These are phyloP conservation scores for Leucophenga varia DNA, from an alignment of 1,140 invertebrate species.

Conservation along the genomic window DNA sequence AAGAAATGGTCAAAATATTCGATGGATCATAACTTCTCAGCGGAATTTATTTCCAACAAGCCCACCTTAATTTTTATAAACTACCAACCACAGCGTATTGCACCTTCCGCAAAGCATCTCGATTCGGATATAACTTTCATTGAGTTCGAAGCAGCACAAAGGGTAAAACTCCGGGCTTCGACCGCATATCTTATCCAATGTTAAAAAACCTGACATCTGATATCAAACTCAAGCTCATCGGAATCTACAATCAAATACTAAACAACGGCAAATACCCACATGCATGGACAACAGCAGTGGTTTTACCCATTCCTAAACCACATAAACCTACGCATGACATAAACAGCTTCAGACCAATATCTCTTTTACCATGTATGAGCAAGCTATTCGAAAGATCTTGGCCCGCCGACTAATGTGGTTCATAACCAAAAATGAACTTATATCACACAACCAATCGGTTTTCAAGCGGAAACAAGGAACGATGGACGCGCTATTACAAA, in stretches of 20 bases:
- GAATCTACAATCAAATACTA: constrained; percentile 8
- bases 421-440: neutral
- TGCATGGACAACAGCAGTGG: constrained; percentile 2
- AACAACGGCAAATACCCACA: constrained; percentile 1
- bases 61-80: neutral
- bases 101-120: constrained; percentile 1
- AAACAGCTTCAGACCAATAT: constrained; percentile 6
- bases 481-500: constrained; percentile 4
- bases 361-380: constrained; percentile 4
- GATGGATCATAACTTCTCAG: neutral
- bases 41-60: neutral
- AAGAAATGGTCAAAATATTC: neutral
- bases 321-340: too few relatives aligned
- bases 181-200: constrained; percentile 1
- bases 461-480: constrained; percentile 5
- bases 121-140: neutral
- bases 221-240: constrained; percentile 1
- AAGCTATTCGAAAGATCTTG: constrained; percentile 11
- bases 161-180: constrained; percentile 4
- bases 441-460: constrained; percentile 1
- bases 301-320: constrained; percentile 5
- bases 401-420: constrained; percentile 6
- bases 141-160: constrained; percentile 5
- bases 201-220: constrained; percentile 2
- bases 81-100: neutral